Evolutionary conservation across 1,140 invertebrate genomes (phyloP).

Genomic region (Solen grandis): DNA sequence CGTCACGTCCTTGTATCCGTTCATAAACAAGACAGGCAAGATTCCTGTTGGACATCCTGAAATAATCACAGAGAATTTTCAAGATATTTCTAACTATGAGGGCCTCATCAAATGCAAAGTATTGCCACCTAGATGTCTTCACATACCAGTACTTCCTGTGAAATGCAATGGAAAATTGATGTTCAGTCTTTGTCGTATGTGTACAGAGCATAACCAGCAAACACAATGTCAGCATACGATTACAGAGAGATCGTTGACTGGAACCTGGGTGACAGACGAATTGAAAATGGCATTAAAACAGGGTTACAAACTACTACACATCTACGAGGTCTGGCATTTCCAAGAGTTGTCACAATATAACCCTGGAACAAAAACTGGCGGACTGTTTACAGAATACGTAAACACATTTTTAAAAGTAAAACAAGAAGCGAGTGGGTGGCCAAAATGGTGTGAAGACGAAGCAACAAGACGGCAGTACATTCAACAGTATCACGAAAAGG

Average conservation of each 20-base stretch:
- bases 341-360: slow-evolving; percentile 51
- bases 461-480: too few species aligned
- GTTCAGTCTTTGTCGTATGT: slow-evolving; percentile 7
- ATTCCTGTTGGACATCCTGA: background rate
- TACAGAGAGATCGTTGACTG: background rate
- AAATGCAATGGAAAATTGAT: slow-evolving; percentile 16
- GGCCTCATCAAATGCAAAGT: slow-evolving; percentile 18
- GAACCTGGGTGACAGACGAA: slow-evolving; percentile 18
- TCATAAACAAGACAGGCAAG: slow-evolving; percentile 3
- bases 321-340: slow-evolving; percentile 52
- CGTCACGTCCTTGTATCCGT: slow-evolving; percentile 16
- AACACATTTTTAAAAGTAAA: too few species aligned
- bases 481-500: too few species aligned
- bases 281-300: too few species aligned
- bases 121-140: background rate
- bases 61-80: slow-evolving; percentile 16
- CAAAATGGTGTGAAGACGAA: too few species aligned
- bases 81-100: background rate
- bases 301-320: slow-evolving; percentile 21
- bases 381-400: slow-evolving; percentile 60
- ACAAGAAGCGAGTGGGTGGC: too few species aligned
- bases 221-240: background rate
- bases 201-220: background rate
- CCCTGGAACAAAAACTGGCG: slow-evolving; percentile 1
- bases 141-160: slow-evolving; percentile 1